phyloP scores from a whole-genome alignment of 2,113 vertebrate genomes.

The Thamnophis sirtalis region DNA sequence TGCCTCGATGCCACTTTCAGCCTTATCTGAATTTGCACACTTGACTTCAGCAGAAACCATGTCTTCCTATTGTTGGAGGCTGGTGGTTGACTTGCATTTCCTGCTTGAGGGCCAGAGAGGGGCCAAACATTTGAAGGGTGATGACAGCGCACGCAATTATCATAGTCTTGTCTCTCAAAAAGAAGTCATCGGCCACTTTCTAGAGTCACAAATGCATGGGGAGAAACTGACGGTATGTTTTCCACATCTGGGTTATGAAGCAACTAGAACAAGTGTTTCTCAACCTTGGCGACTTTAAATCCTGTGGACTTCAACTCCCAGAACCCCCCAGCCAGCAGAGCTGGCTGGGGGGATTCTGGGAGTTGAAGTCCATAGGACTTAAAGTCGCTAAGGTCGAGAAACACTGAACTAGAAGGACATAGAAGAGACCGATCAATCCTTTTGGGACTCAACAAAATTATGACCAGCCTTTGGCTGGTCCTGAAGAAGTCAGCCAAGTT shows the following conservation, averaged over 20 bases:
- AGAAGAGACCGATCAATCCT: neutral
- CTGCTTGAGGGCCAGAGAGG: neutral
- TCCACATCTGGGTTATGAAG: neutral
- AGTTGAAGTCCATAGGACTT: no score
- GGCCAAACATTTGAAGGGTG: neutral
- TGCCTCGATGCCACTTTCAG: neutral
- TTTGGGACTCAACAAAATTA: neutral
- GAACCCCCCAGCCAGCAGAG: no score
- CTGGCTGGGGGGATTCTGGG: no score
- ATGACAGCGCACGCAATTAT: neutral
- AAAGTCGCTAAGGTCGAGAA: no score
- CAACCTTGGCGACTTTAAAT: no score
- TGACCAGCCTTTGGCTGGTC: neutral
- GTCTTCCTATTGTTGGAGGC: neutral
- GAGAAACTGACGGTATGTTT: neutral
- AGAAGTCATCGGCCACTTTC: neutral
- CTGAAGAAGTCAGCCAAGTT: neutral
- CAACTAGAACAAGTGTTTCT: no score
- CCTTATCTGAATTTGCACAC: neutral
- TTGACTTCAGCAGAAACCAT: neutral
- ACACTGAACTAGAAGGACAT: neutral
- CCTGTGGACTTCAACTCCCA: no score
- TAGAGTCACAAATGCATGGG: neutral
- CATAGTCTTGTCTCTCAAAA: neutral
- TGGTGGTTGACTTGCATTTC: neutral